Evolutionary conservation across 2,888 invertebrate genomes (phyloP), one percentile per base, ranked within the genome.

Genomic region (Himalopsyche tibetana): DNA sequence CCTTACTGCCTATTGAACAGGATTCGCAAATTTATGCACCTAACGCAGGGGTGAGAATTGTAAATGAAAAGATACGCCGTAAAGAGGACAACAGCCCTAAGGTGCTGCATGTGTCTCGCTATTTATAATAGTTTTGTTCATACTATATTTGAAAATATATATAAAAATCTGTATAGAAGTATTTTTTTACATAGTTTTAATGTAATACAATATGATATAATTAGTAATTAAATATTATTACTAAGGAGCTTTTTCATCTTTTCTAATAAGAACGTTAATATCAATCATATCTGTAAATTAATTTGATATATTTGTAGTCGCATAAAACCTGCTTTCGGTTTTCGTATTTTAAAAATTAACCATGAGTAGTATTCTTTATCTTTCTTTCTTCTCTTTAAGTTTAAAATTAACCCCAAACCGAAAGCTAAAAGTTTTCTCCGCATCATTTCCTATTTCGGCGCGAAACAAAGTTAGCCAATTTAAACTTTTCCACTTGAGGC

Each of bases 21-120:
- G 74, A 38, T 74, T 74, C 74, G 74, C 74, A 74, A 74, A 74
- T 74, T 74, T 74, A 74, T 74, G 74, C 74, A 74, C 74, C 74
- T 74, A 36, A 74, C 36, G 15, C 36, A 74, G 74, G 74, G 74
- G 74, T 74, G 74, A 74, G 74, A 74, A 74, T 74, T 74, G 74
- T 38, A 74, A 74, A 74, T 74, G 74, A 74, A 74, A 74, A 74
- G 74, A 74, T 36, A 74, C 74, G 74, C 36, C 12, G 15, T 74
- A 74, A 74, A 74, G 74, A 74, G 74, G 74, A 74, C 38, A 36
- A 74, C 74, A 74, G 36, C 74, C 74, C 36, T 74, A 28, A 36
- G 19, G 36, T 36, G 38, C 74, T 74, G 74, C 74, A 4, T 36
- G 11, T 74, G 36, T 15, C 38, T 74, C 74, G 38, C 74, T 74